Evolutionary conservation across 2,888 invertebrate species (phyloP), one percentile per base, ranked within the genome.

Genomic region (Tipula helvola): DNA sequence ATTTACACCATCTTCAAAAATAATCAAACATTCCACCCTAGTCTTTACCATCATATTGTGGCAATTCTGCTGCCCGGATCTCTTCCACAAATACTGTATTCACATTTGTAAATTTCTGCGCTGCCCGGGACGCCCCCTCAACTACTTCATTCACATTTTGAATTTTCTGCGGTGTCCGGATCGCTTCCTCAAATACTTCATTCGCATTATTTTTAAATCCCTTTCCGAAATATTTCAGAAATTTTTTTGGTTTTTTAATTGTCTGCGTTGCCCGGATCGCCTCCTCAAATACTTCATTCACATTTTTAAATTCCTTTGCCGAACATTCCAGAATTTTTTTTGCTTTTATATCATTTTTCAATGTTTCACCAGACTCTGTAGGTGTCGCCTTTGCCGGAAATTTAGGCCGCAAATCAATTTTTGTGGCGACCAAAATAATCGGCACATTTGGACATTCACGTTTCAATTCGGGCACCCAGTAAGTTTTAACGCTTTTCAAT

Each of bases 401-500:
- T 28, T 44, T 12, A n/a, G 39, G 18, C 39, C 86, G 57, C n/a
- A 87, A 71, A 71, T 87, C 87, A 10, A 16, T 57, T 87, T 87
- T 87, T 41, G 87, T 87, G 3, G 86, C 87, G 5, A 87, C 87
- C 42, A 87, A 36, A 5, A 87, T 44, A 3, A 87, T 41, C 13
- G 87, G 87, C 13, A 87, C 42, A 13, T 12, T 39, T 10, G 83
- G 18, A 5, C 42, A 71, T 28, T 42, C 86, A 1, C n/a, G 16
- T 57, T 87, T 83, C 18, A 87, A 83, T 85, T 87, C 87, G 57
- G 87, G 86, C 7, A 86, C 57, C 87, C 87, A 87, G 71, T 87
- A 87, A 13, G 4, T n/a, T 47, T 36, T 12, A 4, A 87, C 87
- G 16, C 87, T 87, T 2, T 85, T 52, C 52, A 87, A 87, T 1